phyloP scores from a whole-genome alignment of 2,113 vertebrate genomes.

The Callithrix jacchus region DNA sequence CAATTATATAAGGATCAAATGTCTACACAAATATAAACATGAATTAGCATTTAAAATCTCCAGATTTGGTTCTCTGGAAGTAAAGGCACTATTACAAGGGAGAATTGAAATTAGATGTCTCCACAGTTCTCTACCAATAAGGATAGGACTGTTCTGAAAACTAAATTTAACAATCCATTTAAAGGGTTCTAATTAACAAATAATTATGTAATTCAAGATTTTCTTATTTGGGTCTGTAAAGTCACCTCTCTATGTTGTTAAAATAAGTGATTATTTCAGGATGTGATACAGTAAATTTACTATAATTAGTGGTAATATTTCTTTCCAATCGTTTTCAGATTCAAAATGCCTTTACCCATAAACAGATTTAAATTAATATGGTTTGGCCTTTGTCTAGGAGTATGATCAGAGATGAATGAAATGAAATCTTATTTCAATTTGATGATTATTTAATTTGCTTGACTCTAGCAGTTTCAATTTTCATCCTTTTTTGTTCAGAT shows the following conservation, averaged over 20 bases:
- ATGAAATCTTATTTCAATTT: slow-evolving; percentile 61
- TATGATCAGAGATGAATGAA: slow-evolving; percentile 42
- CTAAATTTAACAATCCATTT: slow-evolving; percentile 17
- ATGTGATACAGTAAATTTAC: not conserved
- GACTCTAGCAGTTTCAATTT: slow-evolving; percentile 53
- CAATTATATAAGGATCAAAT: slow-evolving; percentile 42
- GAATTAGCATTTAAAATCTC: not conserved
- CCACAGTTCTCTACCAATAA: not conserved
- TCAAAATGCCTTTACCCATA: not conserved
- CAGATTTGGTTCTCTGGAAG: slow-evolving; percentile 20
- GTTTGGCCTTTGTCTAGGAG: not conserved
- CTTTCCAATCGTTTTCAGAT: not conserved
- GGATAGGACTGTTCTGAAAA: not conserved
- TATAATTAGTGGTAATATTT: not conserved
- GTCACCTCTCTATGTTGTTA: slow-evolving; percentile 15
- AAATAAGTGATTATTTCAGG: not conserved
- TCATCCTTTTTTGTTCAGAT: slow-evolving; percentile 41
- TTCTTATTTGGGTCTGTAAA: slow-evolving; percentile 26
- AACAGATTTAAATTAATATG: not conserved
- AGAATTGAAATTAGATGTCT: not conserved
- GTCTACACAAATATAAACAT: slow-evolving; percentile 16
- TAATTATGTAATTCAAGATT: not conserved
- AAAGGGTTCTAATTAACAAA: slow-evolving; percentile 17
- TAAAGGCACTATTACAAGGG: not conserved
- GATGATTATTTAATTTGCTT: slow-evolving; percentile 45